These are phyloP conservation scores for Triplophysa tibetana DNA, from an alignment of 2,113 vertebrate species.

Conservation along the genomic window DNA sequence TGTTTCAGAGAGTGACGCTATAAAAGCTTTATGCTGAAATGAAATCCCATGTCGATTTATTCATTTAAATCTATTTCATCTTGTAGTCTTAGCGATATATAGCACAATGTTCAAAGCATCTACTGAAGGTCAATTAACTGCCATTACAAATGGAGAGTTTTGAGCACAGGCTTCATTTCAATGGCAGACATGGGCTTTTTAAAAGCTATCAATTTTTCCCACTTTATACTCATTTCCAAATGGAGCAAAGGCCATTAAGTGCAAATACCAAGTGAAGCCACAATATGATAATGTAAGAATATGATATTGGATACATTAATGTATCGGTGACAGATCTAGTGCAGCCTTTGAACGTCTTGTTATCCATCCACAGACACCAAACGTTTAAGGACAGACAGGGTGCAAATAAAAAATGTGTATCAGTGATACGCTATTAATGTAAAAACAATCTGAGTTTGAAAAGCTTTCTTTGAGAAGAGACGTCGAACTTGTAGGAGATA, in stretches of 20 bases:
- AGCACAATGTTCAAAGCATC: not conserved
- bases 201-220: constrained; percentile 60
- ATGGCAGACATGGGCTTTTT: constrained; percentile 59
- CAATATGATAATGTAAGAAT: constrained; percentile 40
- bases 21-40: constrained; percentile 20
- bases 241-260: constrained; percentile 59
- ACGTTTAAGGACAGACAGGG: not conserved
- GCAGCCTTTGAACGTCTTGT: not conserved
- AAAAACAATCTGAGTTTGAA: not conserved
- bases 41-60: constrained; percentile 31
- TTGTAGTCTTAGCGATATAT: not conserved
- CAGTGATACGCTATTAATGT: constrained; percentile 2
- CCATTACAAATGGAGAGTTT: constrained; percentile 62
- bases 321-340: not conserved
- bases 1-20: not conserved
- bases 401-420: not conserved
- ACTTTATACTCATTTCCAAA: constrained; percentile 68
- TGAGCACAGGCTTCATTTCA: constrained; percentile 65
- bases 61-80: constrained; percentile 32
- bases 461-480: not conserved
- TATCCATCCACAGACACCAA: not conserved
- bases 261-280: constrained; percentile 55
- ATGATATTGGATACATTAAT: constrained; percentile 33
- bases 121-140: constrained; percentile 64
- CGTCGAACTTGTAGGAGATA: not conserved